A percentile compares a stretch with the other conserved stretches of the same genome.
Evolutionary conservation across 2,797 vertebrate species (phyloP).

Genomic region (Pygocentrus nattereri): DNA sequence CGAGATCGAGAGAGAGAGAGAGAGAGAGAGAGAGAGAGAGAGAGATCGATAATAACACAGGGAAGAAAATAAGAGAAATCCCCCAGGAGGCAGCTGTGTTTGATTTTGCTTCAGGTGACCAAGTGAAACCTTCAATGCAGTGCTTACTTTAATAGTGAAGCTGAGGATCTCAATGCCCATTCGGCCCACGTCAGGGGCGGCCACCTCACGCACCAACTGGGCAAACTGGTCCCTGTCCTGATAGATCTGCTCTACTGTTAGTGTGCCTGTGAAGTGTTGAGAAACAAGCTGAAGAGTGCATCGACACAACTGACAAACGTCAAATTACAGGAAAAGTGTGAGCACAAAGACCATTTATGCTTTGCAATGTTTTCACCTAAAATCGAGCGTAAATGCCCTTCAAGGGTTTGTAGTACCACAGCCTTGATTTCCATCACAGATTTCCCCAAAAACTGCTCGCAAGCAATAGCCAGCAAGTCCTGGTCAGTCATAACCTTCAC

Average conservation of each 20-base stretch:
- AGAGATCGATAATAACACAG: neutral
- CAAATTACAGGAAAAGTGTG: neutral
- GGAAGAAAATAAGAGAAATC: neutral
- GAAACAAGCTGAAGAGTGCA: neutral
- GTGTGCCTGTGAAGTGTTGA: slow-evolving; percentile 79
- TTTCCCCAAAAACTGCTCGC: slow-evolving; percentile 96
- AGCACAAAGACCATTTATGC: neutral
- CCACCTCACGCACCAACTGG: slow-evolving; percentile 92
- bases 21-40: too few relatives aligned
- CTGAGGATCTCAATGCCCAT: slow-evolving; percentile 97
- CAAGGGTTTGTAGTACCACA: slow-evolving; percentile 91
- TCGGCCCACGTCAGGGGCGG: slow-evolving; percentile 91
- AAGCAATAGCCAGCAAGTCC: slow-evolving; percentile 90
- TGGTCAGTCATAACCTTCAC: slow-evolving; percentile 94
- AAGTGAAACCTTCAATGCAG: neutral
- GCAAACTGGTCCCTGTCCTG: slow-evolving; percentile 97
- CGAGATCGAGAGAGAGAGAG: too few relatives aligned
- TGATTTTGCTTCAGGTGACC: neutral
- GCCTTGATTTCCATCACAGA: slow-evolving; percentile 89
- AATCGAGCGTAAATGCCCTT: slow-evolving; percentile 95
- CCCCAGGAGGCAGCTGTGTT: neutral
- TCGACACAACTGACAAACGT: neutral
- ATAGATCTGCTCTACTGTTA: slow-evolving; percentile 96
- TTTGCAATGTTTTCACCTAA: slow-evolving; percentile 78
- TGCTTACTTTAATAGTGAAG: slow-evolving; percentile 93